Conservation (phyloP, 2,888 invertebrate species). For the Amblyjoppa proteus region DNA sequence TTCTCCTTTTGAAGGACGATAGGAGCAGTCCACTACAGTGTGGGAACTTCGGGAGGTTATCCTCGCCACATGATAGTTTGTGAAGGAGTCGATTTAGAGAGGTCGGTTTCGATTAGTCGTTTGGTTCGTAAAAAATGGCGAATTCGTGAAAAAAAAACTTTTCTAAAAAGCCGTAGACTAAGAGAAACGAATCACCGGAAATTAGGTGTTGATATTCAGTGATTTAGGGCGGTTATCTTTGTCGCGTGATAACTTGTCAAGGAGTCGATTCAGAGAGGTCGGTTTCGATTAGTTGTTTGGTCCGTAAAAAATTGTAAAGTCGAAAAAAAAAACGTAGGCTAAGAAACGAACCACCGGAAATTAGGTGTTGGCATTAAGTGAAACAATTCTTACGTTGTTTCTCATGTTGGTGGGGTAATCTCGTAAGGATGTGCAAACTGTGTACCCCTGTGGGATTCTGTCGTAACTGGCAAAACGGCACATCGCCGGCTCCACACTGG, state of each 20-base stretch:
- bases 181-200: too few species aligned
- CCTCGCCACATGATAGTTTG: constrained; percentile 17
- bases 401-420: too few species aligned
- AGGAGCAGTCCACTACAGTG: not conserved
- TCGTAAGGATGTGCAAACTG: too few species aligned
- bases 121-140: not conserved
- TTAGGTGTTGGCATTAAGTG: too few species aligned
- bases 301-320: not conserved
- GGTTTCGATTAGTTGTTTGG: not conserved
- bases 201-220: too few species aligned
- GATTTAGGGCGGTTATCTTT: not conserved
- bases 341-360: not conserved
- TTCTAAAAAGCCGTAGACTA: too few species aligned
- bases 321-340: not conserved
- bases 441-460: too few species aligned
- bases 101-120: not conserved
- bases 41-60: not conserved
- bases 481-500: too few species aligned
- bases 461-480: too few species aligned
- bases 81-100: not conserved
- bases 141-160: not conserved
- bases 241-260: constrained; percentile 4
- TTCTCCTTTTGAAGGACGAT: constrained; percentile 40
- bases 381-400: too few species aligned
- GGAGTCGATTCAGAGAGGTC: not conserved